Percentiles rank a stretch among this genome's conserved stretches.
These are phyloP conservation scores for Drosophila sturtevanti DNA, from an alignment of 1,140 invertebrate species.

Conservation along the genomic window DNA sequence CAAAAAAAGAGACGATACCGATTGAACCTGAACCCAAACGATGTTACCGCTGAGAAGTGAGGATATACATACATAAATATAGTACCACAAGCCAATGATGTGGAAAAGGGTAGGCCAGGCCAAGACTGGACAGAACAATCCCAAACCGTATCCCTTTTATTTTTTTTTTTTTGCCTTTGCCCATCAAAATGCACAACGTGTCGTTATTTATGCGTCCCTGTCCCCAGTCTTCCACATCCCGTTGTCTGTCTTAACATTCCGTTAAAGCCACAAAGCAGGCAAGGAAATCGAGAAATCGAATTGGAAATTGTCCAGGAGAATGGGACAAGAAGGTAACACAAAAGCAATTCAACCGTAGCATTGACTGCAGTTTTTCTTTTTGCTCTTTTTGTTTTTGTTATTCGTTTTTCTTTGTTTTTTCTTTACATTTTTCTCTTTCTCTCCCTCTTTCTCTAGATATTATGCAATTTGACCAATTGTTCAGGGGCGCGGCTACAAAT, in stretches of 20 bases:
- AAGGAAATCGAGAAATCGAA: slow-evolving; percentile 1
- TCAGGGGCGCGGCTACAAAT: slow-evolving; percentile 19
- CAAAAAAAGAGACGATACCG: slow-evolving; percentile 3
- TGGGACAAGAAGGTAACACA: background rate
- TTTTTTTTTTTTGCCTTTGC: background rate
- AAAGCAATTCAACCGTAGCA: slow-evolving; percentile 2
- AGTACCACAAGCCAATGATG: slow-evolving; percentile 53
- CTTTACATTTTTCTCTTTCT: background rate
- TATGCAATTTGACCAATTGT: slow-evolving; percentile 54
- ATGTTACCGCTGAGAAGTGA: slow-evolving; percentile 1
- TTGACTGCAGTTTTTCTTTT: background rate
- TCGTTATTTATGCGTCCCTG: slow-evolving; percentile 63
- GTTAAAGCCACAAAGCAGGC: slow-evolving; percentile 44
- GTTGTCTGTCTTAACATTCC: slow-evolving; percentile 23
- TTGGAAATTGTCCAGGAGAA: background rate
- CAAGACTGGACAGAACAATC: background rate
- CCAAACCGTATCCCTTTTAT: slow-evolving; percentile 23
- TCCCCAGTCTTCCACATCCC: slow-evolving; percentile 13
- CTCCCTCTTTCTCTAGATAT: slow-evolving; percentile 3
- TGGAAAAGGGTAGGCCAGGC: slow-evolving; percentile 63
- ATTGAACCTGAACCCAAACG: slow-evolving; percentile 15
- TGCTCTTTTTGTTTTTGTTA: background rate
- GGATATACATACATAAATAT: slow-evolving; percentile 15
- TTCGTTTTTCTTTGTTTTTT: background rate
- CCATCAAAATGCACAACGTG: slow-evolving; percentile 77